Evolutionary conservation across 2,113 vertebrate genomes (phyloP), one percentile per base, ranked within the genome.

Genomic region (Turdus rufiventris): DNA sequence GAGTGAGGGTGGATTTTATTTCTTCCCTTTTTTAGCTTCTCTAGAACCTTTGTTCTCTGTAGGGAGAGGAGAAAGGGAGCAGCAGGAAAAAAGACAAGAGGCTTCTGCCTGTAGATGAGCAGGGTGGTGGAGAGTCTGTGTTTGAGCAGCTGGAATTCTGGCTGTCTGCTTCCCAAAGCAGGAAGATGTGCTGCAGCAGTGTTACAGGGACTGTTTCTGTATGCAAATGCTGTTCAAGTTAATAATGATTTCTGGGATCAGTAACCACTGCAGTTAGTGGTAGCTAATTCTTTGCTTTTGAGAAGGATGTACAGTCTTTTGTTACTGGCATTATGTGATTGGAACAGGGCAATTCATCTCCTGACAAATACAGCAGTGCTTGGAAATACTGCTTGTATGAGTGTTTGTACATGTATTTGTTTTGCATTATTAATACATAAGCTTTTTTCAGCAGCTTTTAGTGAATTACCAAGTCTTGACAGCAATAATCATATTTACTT

Each of bases 71-170:
- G 66, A 19, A 25, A 63, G 15, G 38, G 76, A 84, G 48, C 48
- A 72, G 71, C 21, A 48, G 47, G 78, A 36, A 2, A 1, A 10
- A 18, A 12, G 20, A 58, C 56, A 3, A 68, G 67, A 58, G 33
- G 6, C 7, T 71, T 7, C 70, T 74, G 60, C 51, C 45, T 43
- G 70, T 6, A 25, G 66, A 8, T 0, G 10, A 70, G 61, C 60
- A 56, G 71, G 66, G 4, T 7, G 34, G 6, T 9, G 62, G 18
- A 12, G 31, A 36, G 2, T 12, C n/a, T 6, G 68, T 5, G 0
- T 5, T 47, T 0, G 0, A 20, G 20, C 18, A 20, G 40, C 42
- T 67, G 17, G 19, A 38, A 3, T 6, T 8, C 29, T 70, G 60
- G 5, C 42, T 31, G 20, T 6, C 24, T 86, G 38, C 34, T 76